Evolutionary conservation across 2,113 vertebrate genomes (phyloP).

Genomic region (Sigmodon hispidus): DNA sequence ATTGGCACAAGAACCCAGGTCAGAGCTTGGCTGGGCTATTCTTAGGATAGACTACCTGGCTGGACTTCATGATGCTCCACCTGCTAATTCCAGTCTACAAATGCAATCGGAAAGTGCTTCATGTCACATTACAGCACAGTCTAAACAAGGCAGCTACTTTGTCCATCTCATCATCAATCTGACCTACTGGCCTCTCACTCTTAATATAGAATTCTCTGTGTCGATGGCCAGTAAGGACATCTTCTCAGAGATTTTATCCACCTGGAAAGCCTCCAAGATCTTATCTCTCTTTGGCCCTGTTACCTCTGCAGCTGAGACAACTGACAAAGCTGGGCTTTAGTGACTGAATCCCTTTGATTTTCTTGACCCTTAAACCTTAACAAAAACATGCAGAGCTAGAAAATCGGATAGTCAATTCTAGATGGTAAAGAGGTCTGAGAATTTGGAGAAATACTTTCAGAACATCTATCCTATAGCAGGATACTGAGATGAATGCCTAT

Average conservation of each 20-base stretch:
- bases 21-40: background rate
- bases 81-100: background rate
- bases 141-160: conserved; percentile 37
- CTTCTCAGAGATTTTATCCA: conserved; percentile 7
- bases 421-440: background rate
- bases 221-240: background rate
- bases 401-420: conserved; percentile 30
- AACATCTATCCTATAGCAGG: background rate
- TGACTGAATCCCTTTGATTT: background rate
- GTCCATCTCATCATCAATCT: background rate
- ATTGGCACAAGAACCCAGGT: background rate
- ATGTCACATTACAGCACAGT: background rate
- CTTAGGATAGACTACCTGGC: background rate
- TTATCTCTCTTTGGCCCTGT: background rate
- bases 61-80: background rate
- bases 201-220: background rate
- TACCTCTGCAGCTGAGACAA: background rate
- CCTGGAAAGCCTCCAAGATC: background rate
- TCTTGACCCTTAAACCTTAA: background rate
- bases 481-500: background rate
- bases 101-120: background rate
- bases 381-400: conserved; percentile 10
- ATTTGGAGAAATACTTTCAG: conserved; percentile 4
- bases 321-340: background rate
- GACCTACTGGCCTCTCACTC: background rate